Evolutionary conservation across 2,797 vertebrate genomes (phyloP).

Genomic region (Falco rusticolus): DNA sequence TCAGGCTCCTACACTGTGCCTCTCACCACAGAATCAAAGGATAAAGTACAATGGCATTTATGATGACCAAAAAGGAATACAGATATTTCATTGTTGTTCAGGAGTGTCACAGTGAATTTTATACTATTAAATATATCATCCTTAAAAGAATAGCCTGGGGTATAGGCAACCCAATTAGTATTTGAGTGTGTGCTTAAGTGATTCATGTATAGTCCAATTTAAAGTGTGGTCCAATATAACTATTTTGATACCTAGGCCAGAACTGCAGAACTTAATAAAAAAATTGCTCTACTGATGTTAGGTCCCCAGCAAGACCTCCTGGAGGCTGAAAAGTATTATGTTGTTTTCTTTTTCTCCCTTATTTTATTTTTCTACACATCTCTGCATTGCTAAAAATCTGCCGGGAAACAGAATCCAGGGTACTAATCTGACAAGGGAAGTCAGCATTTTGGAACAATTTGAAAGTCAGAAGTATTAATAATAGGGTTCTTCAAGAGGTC

Average conservation of each 20-base stretch:
- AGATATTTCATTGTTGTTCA: neutral
- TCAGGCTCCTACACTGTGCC: neutral
- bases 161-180: neutral
- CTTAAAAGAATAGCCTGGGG: neutral
- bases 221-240: neutral
- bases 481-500: neutral
- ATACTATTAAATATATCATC: neutral
- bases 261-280: neutral
- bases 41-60: neutral
- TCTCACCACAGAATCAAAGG: neutral
- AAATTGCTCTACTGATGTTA: neutral
- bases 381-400: neutral
- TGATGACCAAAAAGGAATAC: neutral
- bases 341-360: neutral
- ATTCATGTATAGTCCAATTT: neutral
- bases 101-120: neutral
- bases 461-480: neutral
- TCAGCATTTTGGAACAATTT: neutral
- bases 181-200: neutral
- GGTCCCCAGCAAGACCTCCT: neutral
- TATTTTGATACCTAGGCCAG: neutral
- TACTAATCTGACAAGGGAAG: neutral
- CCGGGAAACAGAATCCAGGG: neutral
- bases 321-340: neutral
- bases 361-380: neutral